Percentiles rank a stretch among this genome's conserved stretches.
These are phyloP conservation scores for Macropus fuliginosus DNA, from an alignment of 2,797 vertebrate species.

Conservation along the genomic window DNA sequence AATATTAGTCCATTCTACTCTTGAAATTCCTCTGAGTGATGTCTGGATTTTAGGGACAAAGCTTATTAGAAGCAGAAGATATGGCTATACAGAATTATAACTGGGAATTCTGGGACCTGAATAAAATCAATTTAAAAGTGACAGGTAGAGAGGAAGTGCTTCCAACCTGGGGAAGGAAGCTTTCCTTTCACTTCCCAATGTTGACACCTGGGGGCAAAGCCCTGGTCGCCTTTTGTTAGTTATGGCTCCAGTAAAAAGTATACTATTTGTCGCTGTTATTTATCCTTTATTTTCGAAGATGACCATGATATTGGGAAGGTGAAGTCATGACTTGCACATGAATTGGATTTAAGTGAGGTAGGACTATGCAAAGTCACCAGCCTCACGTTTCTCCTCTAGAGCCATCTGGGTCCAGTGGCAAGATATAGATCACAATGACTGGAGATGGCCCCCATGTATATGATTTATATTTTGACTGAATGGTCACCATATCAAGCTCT, in stretches of 20 bases:
- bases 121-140: not conserved
- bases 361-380: too few species aligned
- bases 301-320: too few species aligned
- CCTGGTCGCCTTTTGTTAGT: not conserved
- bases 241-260: not conserved
- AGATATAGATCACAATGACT: too few species aligned
- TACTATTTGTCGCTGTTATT: too few species aligned
- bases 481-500: not conserved
- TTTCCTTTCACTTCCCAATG: not conserved
- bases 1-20: slow-evolving; percentile 1
- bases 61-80: not conserved
- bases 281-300: too few species aligned
- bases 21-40: slow-evolving; percentile 32
- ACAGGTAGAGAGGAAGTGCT: not conserved
- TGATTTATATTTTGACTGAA: not conserved
- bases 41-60: slow-evolving; percentile 25
- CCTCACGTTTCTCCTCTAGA: too few species aligned
- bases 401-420: too few species aligned
- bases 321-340: too few species aligned
- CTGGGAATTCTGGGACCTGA: not conserved
- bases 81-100: not conserved
- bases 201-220: not conserved
- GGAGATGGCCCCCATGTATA: too few species aligned
- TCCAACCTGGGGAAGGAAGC: not conserved
- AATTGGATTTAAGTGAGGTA: too few species aligned